A percentile compares a stretch with the other conserved stretches of the same genome.
phyloP scores from a whole-genome alignment of 2,113 vertebrate genomes.

The Lepus timidus region DNA sequence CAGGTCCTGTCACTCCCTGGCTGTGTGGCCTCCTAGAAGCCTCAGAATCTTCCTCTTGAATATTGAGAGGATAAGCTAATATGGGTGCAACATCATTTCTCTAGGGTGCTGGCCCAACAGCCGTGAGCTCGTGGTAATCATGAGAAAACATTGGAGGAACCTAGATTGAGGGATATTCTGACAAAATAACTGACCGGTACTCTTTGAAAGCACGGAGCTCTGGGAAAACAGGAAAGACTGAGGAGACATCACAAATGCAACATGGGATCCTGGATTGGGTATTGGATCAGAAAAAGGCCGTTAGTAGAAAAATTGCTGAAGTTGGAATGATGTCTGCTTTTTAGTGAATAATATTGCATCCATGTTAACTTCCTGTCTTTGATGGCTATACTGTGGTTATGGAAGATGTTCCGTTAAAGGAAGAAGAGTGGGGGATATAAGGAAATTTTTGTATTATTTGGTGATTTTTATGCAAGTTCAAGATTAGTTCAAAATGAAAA shows the following conservation, averaged over 20 bases:
- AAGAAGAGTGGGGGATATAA: not conserved
- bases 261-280: not conserved
- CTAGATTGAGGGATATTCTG: not conserved
- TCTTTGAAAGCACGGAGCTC: not conserved
- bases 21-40: not conserved
- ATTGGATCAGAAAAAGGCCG: not conserved
- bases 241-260: not conserved
- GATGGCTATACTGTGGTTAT: not conserved
- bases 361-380: not conserved
- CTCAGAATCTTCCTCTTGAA: conserved; percentile 15
- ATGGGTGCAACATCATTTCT: not conserved
- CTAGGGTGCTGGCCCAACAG: not conserved
- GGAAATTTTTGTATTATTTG: not conserved
- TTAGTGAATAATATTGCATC: not conserved
- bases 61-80: not conserved
- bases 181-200: not conserved
- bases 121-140: not conserved
- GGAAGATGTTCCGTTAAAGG: not conserved
- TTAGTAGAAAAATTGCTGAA: not conserved
- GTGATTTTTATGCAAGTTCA: not conserved
- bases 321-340: not conserved
- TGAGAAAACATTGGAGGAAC: not conserved
- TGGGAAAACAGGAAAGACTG: not conserved
- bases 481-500: conserved; percentile 33
- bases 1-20: not conserved